Percentiles rank a stretch among this genome's conserved stretches.
Conservation (phyloP, 2,888 invertebrate genomes). For the Actias luna region DNA sequence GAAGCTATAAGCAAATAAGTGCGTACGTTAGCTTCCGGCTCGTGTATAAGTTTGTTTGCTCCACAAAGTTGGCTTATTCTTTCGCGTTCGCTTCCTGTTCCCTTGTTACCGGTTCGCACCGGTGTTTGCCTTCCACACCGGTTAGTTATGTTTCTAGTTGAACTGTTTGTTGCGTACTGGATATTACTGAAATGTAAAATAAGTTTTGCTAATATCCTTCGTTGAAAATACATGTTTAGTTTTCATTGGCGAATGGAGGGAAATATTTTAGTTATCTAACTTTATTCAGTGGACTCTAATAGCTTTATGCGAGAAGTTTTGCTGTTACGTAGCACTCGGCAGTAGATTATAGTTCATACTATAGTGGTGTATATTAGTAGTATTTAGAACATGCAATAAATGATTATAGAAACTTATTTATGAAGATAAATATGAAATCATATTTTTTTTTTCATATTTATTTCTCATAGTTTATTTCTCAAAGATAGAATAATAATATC, state of each 20-base stretch:
- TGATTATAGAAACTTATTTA: no score
- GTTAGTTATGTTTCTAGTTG: not conserved
- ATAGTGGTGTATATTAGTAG: no score
- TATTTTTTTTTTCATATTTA: no score
- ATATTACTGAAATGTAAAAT: not conserved
- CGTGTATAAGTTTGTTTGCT: not conserved
- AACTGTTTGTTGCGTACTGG: not conserved
- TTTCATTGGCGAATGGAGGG: not conserved
- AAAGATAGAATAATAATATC: no score
- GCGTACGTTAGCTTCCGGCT: not conserved
- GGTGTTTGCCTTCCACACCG: not conserved
- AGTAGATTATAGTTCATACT: no score
- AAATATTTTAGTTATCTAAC: not conserved
- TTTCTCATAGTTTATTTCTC: no score
- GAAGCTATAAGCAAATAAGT: no score
- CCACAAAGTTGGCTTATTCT: not conserved
- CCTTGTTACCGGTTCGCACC: not conserved
- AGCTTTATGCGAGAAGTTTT: not conserved
- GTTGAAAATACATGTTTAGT: not conserved
- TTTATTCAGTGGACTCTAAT: not conserved
- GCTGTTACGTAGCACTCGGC: not conserved
- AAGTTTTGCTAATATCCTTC: not conserved
- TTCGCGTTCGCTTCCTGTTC: not conserved
- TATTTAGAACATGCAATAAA: no score
- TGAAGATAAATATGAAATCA: no score